Conservation (phyloP, 2,888 invertebrate genomes). For the Tetheella fluctuosa region DNA sequence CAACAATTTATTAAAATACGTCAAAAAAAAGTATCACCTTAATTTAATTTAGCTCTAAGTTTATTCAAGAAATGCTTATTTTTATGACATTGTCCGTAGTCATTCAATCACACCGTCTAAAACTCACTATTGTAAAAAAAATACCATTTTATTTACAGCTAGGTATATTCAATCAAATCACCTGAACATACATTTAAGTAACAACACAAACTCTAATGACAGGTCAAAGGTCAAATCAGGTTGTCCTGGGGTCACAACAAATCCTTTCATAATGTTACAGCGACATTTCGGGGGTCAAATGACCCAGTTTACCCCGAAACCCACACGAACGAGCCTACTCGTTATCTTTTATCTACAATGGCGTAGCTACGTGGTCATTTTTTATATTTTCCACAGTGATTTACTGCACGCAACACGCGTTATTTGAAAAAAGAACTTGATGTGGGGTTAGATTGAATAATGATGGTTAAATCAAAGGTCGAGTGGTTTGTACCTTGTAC, state of each 20-base stretch:
- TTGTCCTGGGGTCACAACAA: conserved; percentile 12
- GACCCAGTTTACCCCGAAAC: conserved; percentile 27
- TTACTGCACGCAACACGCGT: conserved; percentile 5
- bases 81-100: background rate
- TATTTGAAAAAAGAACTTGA: conserved; percentile 1
- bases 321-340: background rate
- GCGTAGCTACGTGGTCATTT: conserved; percentile 9
- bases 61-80: background rate
- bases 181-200: background rate
- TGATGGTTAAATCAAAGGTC: conserved; percentile 6
- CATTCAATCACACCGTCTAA: background rate
- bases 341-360: conserved; percentile 19
- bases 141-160: too few species aligned
- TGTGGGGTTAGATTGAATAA: conserved; percentile 5
- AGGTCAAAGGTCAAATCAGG: conserved; percentile 3
- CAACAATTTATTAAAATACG: too few species aligned
- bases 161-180: background rate
- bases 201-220: conserved; percentile 1
- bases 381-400: conserved; percentile 8
- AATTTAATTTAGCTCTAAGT: background rate
- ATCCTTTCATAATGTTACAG: conserved; percentile 13
- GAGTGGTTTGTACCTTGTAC: background rate
- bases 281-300: conserved; percentile 16
- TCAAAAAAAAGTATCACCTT: background rate
- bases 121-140: too few species aligned